Evolutionary conservation across 2,113 vertebrate species (phyloP).

Genomic region (Hemicordylus capensis): DNA sequence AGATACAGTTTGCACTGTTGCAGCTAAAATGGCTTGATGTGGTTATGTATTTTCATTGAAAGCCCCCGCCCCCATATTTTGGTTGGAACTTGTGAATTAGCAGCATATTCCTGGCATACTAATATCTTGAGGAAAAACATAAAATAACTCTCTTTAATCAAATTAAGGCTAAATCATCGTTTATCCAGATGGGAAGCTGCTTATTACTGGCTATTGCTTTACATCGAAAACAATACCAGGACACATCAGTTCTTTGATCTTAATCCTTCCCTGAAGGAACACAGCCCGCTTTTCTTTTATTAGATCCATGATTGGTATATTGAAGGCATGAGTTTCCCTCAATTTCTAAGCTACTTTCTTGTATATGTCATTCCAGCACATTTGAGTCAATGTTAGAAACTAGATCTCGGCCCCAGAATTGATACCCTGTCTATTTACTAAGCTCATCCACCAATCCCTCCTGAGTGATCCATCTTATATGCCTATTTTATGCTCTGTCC

Average conservation of each 20-base stretch:
- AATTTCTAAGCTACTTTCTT: not conserved
- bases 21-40: slow-evolving; percentile 49
- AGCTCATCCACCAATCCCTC: not conserved
- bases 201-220: slow-evolving; percentile 51
- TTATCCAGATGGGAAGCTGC: slow-evolving; percentile 67
- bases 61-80: slow-evolving; percentile 52
- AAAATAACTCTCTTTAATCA: slow-evolving; percentile 77
- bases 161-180: slow-evolving; percentile 72
- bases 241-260: slow-evolving; percentile 28
- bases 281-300: slow-evolving; percentile 28
- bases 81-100: slow-evolving; percentile 73
- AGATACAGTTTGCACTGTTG: not conserved
- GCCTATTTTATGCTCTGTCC: not conserved
- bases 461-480: not conserved
- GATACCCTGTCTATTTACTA: not conserved
- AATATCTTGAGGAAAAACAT: slow-evolving; percentile 73
- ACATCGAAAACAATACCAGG: slow-evolving; percentile 14
- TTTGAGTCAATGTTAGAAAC: not conserved
- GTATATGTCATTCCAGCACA: not conserved
- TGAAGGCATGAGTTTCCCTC: not conserved
- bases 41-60: slow-evolving; percentile 65
- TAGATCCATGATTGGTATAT: not conserved
- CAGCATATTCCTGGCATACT: slow-evolving; percentile 62
- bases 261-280: slow-evolving; percentile 40
- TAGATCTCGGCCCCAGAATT: not conserved